Conservation (phyloP, 2,888 invertebrate genomes). For the Caenorhabditis imperialis region DNA sequence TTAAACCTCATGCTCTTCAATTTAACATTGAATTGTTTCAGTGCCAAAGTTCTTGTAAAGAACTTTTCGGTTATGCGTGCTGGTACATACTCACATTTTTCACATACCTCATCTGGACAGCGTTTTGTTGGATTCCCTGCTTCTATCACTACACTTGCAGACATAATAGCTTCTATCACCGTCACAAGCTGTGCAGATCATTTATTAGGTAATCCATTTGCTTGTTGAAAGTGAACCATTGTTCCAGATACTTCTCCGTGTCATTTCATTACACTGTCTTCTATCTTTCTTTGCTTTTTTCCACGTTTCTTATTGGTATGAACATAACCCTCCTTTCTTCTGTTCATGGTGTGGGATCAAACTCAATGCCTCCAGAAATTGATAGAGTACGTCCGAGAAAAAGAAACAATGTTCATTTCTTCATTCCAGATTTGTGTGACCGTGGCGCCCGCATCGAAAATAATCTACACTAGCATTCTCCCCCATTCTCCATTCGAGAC, state of each 20-base stretch:
- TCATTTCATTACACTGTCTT: conserved; percentile 72
- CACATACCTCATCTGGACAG: conserved; percentile 58
- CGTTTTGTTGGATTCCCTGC: conserved; percentile 69
- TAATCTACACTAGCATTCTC: conserved; percentile 43
- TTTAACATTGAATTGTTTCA: neutral
- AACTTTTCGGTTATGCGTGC: conserved; percentile 24
- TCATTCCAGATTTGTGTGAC: conserved; percentile 58
- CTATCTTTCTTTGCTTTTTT: conserved; percentile 63
- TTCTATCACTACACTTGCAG: conserved; percentile 69
- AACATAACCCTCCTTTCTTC: conserved; percentile 72
- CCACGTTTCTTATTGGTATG: conserved; percentile 58
- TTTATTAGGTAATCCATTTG: conserved; percentile 66
- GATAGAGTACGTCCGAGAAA: conserved; percentile 55
- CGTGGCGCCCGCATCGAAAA: conserved; percentile 41
- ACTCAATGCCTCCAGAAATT: conserved; percentile 74
- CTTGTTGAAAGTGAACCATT: conserved; percentile 8
- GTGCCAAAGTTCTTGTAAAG: conserved; percentile 21
- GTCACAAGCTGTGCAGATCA: conserved; percentile 73
- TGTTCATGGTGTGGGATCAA: conserved; percentile 73
- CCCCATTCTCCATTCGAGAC: conserved; percentile 49
- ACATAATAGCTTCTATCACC: conserved; percentile 71
- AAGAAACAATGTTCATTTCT: neutral
- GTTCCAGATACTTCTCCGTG: conserved; percentile 69
- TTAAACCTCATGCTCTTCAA: no score
- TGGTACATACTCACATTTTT: conserved; percentile 62